These are phyloP conservation scores for Cordylochernes scorpioides DNA, from an alignment of 2,888 invertebrate genomes.

Conservation along the genomic window DNA sequence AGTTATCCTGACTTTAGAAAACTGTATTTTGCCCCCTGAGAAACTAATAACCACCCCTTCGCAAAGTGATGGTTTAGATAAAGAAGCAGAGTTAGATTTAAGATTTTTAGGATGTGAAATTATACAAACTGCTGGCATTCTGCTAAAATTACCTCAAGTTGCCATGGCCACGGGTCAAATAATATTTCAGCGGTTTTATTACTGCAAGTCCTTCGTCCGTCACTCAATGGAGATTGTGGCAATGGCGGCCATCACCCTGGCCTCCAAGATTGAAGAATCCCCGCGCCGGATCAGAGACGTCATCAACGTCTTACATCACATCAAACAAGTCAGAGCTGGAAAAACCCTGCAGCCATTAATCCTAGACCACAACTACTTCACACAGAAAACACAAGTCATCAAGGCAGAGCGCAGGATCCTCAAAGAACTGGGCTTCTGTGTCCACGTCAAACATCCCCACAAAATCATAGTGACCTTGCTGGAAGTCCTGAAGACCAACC, in stretches of 20 bases:
- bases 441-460: conserved; percentile 97
- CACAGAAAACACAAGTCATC: conserved; percentile 80
- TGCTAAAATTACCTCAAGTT: conserved; percentile 87
- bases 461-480: conserved; percentile 85
- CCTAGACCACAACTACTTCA: conserved; percentile 75
- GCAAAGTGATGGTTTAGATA: conserved; percentile 63
- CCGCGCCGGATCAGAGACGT: conserved; percentile 85
- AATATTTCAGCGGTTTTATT: conserved; percentile 89
- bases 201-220: conserved; percentile 86
- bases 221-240: conserved; percentile 80
- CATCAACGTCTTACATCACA: conserved; percentile 88
- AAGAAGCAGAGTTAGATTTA: conserved; percentile 68
- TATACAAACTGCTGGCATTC: conserved; percentile 86
- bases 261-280: conserved; percentile 96
- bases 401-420: conserved; percentile 83
- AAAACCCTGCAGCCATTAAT: conserved; percentile 67
- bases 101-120: conserved; percentile 87
- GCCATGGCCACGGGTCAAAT: conserved; percentile 99
- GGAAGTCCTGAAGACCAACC: conserved; percentile 64
- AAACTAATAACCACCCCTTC: conserved; percentile 73
- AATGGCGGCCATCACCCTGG: conserved; percentile 89
- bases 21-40: conserved; percentile 64
- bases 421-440: conserved; percentile 93
- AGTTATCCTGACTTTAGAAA: conserved; percentile 64
- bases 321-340: conserved; percentile 75